Evolutionary conservation across 2,797 vertebrate genomes (phyloP).

Genomic region (Labroides dimidiatus): DNA sequence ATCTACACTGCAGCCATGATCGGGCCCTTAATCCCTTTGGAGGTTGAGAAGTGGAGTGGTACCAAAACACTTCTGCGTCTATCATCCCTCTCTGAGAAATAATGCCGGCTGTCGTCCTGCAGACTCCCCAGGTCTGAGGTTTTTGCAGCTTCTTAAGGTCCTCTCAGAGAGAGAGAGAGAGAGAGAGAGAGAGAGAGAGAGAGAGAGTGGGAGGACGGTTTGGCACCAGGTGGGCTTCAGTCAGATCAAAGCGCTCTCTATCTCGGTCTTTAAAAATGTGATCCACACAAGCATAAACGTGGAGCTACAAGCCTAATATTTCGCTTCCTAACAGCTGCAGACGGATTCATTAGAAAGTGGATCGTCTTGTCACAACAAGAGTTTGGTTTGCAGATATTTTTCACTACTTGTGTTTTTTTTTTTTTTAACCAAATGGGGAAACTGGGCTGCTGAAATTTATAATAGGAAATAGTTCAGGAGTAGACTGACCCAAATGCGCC

Average conservation of each 20-base stretch:
- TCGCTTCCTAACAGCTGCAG: neutral
- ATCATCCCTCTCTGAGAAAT: conserved; percentile 46
- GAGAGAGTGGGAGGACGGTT: conserved; percentile 27
- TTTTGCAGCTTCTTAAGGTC: conserved; percentile 30
- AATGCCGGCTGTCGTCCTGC: conserved; percentile 48
- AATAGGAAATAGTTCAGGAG: too few relatives aligned
- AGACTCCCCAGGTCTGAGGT: conserved; percentile 39
- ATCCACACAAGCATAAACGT: conserved; percentile 9
- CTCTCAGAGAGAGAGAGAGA: conserved; percentile 22
- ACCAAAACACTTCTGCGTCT: conserved; percentile 54
- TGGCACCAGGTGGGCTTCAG: conserved; percentile 52
- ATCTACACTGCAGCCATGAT: conserved; percentile 67
- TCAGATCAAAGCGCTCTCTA: conserved; percentile 45
- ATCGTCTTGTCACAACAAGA: too few relatives aligned
- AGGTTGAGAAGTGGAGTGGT: conserved; percentile 49
- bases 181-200: conserved; percentile 19
- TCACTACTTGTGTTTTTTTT: too few relatives aligned
- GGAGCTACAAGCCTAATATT: neutral
- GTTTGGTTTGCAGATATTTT: too few relatives aligned
- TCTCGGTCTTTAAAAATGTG: conserved; percentile 4
- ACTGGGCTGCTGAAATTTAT: too few relatives aligned
- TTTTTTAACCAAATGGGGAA: too few relatives aligned
- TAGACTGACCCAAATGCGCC: too few relatives aligned
- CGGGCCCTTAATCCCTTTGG: conserved; percentile 69
- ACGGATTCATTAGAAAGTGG: too few relatives aligned